Conservation (phyloP, 2,113 vertebrate genomes). For the Toxostoma redivivum region DNA sequence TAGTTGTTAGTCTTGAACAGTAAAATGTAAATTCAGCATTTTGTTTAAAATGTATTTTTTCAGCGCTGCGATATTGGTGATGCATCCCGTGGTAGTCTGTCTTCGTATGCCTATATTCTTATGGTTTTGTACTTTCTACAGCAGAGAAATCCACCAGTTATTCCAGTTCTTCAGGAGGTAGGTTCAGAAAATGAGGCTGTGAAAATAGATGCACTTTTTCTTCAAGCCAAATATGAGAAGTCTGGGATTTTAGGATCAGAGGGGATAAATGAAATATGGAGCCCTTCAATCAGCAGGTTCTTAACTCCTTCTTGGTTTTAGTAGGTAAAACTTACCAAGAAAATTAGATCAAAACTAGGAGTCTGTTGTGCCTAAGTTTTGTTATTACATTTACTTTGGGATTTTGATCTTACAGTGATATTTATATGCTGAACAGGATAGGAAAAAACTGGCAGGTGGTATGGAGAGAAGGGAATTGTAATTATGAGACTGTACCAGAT, state of each 20-base stretch:
- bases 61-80: constrained; percentile 98
- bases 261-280: background rate
- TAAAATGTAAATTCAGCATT: background rate
- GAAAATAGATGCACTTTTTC: background rate
- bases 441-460: background rate
- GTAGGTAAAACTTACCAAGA: background rate
- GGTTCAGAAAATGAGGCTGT: background rate
- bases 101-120: constrained; percentile 97
- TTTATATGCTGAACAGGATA: background rate
- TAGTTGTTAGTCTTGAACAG: background rate
- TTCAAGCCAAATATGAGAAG: background rate
- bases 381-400: background rate
- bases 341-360: background rate
- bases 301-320: background rate
- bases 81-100: constrained; percentile 97
- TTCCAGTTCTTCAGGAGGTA: constrained; percentile 97
- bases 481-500: background rate
- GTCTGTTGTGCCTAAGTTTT: background rate
- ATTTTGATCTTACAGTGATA: background rate
- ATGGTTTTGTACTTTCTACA: constrained; percentile 99
- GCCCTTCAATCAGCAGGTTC: background rate
- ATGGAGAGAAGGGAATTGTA: background rate
- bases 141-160: constrained; percentile 93
- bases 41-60: constrained; percentile 27
- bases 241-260: background rate